These are phyloP conservation scores for Hetaerina titia DNA, from an alignment of 2,888 invertebrate genomes.

Conservation along the genomic window DNA sequence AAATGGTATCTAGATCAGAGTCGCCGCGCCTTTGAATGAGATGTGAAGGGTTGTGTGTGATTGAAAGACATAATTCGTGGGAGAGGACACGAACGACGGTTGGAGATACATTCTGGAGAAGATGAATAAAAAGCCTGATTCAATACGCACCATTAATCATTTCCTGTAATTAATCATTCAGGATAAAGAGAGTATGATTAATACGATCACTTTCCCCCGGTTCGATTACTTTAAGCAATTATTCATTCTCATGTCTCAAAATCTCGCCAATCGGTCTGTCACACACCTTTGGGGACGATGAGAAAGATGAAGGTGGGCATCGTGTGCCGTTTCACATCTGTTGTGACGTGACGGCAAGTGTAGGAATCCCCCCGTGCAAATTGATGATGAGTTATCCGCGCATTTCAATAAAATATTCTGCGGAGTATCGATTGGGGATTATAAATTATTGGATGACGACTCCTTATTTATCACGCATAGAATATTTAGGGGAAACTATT, in stretches of 20 bases:
- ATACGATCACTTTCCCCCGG: neutral
- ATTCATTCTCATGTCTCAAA: neutral
- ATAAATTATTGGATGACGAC: no score
- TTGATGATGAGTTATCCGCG: no score
- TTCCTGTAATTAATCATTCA: neutral
- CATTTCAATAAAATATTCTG: no score
- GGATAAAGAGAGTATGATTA: neutral
- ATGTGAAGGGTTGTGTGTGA: neutral
- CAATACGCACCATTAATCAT: constrained; percentile 7
- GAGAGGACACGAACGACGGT: neutral
- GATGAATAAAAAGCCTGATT: neutral
- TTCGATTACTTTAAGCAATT: neutral
- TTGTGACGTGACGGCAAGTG: no score
- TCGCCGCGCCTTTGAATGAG: neutral
- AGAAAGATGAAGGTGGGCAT: neutral
- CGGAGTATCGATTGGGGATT: no score
- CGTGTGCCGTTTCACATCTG: neutral
- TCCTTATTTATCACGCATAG: no score
- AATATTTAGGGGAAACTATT: no score
- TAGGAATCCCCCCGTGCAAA: no score
- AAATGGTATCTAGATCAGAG: neutral
- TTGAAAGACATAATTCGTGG: neutral
- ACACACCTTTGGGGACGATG: neutral
- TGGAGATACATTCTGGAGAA: neutral
- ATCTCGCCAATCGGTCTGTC: neutral